phyloP scores from a whole-genome alignment of 2,113 vertebrate species.

The Anarrhichthys ocellatus region DNA sequence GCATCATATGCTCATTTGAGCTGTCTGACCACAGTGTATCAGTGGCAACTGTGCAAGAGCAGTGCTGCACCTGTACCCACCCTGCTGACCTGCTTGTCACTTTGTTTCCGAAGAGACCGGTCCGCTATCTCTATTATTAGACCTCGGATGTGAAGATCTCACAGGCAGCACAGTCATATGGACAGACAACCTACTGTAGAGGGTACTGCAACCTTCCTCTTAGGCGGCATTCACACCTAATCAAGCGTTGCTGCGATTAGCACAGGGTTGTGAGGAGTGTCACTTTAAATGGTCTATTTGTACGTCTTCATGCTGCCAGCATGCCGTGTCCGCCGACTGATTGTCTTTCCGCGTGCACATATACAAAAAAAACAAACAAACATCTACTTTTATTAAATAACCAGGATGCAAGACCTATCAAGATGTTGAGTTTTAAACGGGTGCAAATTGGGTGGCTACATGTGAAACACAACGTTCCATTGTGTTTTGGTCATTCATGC shows the following conservation, averaged over 20 bases:
- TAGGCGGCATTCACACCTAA: neutral
- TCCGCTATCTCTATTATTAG: slow-evolving; percentile 63
- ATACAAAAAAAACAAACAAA: neutral
- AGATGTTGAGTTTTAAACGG: no score
- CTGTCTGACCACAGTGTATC: slow-evolving; percentile 42
- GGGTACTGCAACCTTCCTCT: slow-evolving; percentile 30
- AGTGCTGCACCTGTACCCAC: slow-evolving; percentile 54
- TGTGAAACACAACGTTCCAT: neutral
- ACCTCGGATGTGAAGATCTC: slow-evolving; percentile 46
- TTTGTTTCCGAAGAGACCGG: slow-evolving; percentile 60
- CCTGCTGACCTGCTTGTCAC: slow-evolving; percentile 68
- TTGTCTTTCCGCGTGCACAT: no score
- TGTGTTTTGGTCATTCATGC: neutral
- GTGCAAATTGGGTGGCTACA: neutral
- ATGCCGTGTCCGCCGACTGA: no score
- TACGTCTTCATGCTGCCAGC: no score
- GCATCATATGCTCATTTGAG: slow-evolving; percentile 53
- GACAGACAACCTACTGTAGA: slow-evolving; percentile 31
- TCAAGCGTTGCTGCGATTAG: neutral
- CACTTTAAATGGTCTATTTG: no score
- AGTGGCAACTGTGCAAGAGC: slow-evolving; percentile 43
- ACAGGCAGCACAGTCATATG: slow-evolving; percentile 25
- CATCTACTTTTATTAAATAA: neutral
- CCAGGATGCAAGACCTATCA: neutral
- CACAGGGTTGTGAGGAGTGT: neutral